These are phyloP conservation scores for Athalia cordata DNA, from an alignment of 2,888 invertebrate genomes.

Conservation along the genomic window DNA sequence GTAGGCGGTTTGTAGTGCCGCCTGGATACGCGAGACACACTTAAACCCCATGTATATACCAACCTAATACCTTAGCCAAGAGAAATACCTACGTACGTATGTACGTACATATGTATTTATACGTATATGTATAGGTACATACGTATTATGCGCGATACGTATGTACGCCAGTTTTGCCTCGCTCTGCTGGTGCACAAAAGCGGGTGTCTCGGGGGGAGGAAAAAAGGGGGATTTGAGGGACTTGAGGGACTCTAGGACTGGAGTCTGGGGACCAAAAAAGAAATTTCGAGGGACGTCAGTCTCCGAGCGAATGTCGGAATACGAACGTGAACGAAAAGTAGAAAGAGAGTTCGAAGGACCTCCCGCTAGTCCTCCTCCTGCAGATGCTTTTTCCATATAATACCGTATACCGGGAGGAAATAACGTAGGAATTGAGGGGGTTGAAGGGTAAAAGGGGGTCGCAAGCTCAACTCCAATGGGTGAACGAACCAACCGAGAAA, in stretches of 20 bases:
- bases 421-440: slow-evolving; percentile 1
- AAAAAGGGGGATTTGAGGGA: slow-evolving; percentile 48
- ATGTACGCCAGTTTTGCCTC: neutral
- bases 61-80: neutral
- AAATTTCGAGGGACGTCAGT: slow-evolving; percentile 67
- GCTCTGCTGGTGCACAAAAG: slow-evolving; percentile 26
- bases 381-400: too few relatives aligned
- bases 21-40: neutral
- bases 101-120: neutral
- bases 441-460: slow-evolving; percentile 38
- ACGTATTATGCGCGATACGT: too few relatives aligned
- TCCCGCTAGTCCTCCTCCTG: slow-evolving; percentile 60
- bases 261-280: slow-evolving; percentile 53
- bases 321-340: slow-evolving; percentile 51
- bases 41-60: neutral
- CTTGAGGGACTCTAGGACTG: slow-evolving; percentile 50
- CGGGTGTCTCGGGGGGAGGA: slow-evolving; percentile 44
- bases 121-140: neutral
- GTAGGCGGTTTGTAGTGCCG: slow-evolving; percentile 53
- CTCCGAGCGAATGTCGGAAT: slow-evolving; percentile 63
- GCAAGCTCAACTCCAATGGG: slow-evolving; percentile 64
- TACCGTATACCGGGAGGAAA: neutral
- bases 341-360: slow-evolving; percentile 55
- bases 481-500: slow-evolving; percentile 47
- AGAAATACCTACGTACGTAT: neutral